Base-by-base conservation (phyloP, 1,140 invertebrate species). In the Centruroides sculpturatus region DNA sequence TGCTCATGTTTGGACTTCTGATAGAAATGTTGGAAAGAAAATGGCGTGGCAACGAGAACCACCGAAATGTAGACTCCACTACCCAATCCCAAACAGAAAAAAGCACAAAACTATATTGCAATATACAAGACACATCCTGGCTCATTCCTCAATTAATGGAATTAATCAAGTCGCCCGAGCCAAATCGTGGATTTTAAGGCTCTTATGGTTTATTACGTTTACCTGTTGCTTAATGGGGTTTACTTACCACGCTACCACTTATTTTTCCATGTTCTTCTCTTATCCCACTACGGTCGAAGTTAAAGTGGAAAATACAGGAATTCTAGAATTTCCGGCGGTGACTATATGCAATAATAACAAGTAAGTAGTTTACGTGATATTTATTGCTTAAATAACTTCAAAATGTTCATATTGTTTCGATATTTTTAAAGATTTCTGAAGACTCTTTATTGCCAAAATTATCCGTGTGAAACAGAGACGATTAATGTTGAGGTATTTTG, bases 281-380 rank as follows among this genome's bases (percentile, higher is more conserved):
- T 67, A 63, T 55, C 66, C 66, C 0, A 67, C 59, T n/a, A 59
- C 62, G 3, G 66, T 67, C 4, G 62, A 64, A 35, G 66, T 65
- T 1, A 62, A 59, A 55, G 60, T 67, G 4, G 64, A 63, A 41
- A 66, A 59, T n/a, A 66, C 64, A 47, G 61, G 65, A 7, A 34
- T 54, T 3, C 53, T 67, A 7, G 51, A 63, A 34, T 62, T 66
- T 12, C 66, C 66, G 0, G 66, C 61, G 0, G 54, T 67, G 5
- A 67, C 64, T 11, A 13, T 67, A 5, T 67, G 66, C 62, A 67
- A 66, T 46, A 67, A 64, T 11, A 67, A 67, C 54, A 61, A 55
- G 65, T 66, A 57, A 5, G 56, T 52, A 8, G 8, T 1, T 23
- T 23, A 23, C 23, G 23, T 23, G 23, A 2, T 23, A 23, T 23